These are phyloP conservation scores for Loripinus fragilis DNA, from an alignment of 2,888 invertebrate genomes.

Conservation along the genomic window DNA sequence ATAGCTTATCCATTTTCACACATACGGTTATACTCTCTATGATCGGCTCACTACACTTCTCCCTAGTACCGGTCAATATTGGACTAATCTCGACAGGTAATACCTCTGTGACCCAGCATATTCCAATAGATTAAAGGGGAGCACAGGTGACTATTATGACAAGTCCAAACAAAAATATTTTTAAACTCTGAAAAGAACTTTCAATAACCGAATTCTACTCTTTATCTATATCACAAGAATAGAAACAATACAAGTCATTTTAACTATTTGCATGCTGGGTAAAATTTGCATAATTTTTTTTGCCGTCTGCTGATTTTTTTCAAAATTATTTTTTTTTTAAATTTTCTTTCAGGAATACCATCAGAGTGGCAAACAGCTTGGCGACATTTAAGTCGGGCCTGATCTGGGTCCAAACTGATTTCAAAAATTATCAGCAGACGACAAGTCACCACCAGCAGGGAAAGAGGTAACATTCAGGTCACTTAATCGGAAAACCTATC, in stretches of 20 bases:
- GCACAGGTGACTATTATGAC: slow-evolving; percentile 16
- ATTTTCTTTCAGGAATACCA: too few species aligned
- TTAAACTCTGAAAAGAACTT: background rate
- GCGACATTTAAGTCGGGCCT: too few species aligned
- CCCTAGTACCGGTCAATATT: slow-evolving; percentile 7
- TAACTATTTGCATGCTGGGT: too few species aligned
- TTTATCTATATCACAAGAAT: background rate
- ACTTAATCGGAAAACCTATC: too few species aligned
- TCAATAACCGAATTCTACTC: background rate
- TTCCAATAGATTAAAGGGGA: background rate
- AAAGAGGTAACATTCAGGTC: too few species aligned
- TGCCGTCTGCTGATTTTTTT: too few species aligned
- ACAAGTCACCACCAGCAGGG: too few species aligned
- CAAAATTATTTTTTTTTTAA: too few species aligned
- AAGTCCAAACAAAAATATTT: slow-evolving; percentile 2
- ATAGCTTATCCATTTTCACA: slow-evolving; percentile 13
- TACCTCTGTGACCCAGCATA: background rate
- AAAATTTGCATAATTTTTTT: too few species aligned
- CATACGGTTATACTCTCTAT: slow-evolving; percentile 1
- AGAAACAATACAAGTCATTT: slow-evolving; percentile 9
- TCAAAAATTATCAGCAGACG: too few species aligned
- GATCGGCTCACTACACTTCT: background rate
- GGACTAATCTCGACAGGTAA: background rate
- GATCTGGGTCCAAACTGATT: too few species aligned
- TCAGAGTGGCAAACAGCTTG: too few species aligned